Percentiles rank a stretch among this genome's conserved stretches.
Conservation (phyloP, 23 tunicate species). For the Ciona savignyi region DNA sequence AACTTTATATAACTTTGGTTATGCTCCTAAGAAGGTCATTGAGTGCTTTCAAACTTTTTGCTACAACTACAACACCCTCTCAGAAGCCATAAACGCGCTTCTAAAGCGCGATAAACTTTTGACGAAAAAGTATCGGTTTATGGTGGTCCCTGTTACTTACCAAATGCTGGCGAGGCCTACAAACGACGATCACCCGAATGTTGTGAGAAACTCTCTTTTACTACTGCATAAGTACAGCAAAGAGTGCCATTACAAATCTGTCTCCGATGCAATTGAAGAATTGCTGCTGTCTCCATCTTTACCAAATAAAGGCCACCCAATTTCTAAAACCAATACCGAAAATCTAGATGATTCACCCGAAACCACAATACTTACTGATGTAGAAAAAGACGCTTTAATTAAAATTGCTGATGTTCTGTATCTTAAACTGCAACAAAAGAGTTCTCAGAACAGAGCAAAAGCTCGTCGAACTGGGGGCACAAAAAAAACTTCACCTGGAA, state of each 20-base stretch:
- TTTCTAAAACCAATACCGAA: slow-evolving; percentile 14
- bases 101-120: slow-evolving; percentile 49
- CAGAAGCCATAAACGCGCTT: slow-evolving; percentile 58
- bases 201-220: slow-evolving; percentile 26
- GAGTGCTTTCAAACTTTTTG: slow-evolving; percentile 84
- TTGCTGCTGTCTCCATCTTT: slow-evolving; percentile 36
- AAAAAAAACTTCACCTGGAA: too few relatives aligned
- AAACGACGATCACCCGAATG: slow-evolving; percentile 21
- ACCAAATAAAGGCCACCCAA: too few relatives aligned
- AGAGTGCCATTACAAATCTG: slow-evolving; percentile 70
- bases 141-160: slow-evolving; percentile 41
- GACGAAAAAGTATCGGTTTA: slow-evolving; percentile 59
- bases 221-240: slow-evolving; percentile 55
- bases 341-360: neutral
- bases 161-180: slow-evolving; percentile 93
- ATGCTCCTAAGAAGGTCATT: slow-evolving; percentile 77
- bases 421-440: neutral
- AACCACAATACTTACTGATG: slow-evolving; percentile 24
- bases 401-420: slow-evolving; percentile 69
- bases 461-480: neutral
- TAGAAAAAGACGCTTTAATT: slow-evolving; percentile 38
- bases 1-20: slow-evolving; percentile 82
- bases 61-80: slow-evolving; percentile 30
- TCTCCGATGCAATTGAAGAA: slow-evolving; percentile 87
- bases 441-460: neutral